Percentiles rank a stretch among this genome's conserved stretches.
These are phyloP conservation scores for Trachelus iudaicus DNA, from an alignment of 2,888 invertebrate species.

Conservation along the genomic window DNA sequence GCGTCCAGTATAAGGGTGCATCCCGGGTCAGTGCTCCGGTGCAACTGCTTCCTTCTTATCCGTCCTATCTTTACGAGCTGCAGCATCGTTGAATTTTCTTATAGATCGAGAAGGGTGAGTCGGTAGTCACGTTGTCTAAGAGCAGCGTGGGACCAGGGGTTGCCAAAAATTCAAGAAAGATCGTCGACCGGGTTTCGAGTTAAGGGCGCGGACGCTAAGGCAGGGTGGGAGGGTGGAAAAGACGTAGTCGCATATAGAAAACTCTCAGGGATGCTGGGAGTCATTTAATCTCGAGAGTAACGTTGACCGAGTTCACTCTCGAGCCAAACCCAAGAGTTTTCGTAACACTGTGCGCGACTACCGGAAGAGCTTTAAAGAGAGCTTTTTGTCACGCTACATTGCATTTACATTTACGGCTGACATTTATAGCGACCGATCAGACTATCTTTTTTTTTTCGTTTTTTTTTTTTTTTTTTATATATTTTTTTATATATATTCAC, in stretches of 20 bases:
- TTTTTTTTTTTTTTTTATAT: no score
- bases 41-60: neutral
- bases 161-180: neutral
- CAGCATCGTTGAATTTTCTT: neutral
- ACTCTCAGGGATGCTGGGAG: neutral
- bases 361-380: neutral
- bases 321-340: neutral
- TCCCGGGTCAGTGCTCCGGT: neutral
- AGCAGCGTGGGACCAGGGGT: neutral
- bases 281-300: neutral
- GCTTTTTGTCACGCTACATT: neutral
- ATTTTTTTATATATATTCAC: neutral
- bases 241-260: neutral
- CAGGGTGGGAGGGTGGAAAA: neutral
- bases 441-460: neutral
- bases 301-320: neutral
- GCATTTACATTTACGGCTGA: neutral
- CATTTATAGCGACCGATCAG: neutral
- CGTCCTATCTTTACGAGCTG: neutral
- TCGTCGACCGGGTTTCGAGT: neutral
- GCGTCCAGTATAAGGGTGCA: neutral
- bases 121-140: neutral
- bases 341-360: neutral
- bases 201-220: neutral
- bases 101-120: neutral